A percentile compares a stretch with the other conserved stretches of the same genome.
Conservation (phyloP, 2,888 invertebrate genomes). For the Drosophila vallismaia region DNA sequence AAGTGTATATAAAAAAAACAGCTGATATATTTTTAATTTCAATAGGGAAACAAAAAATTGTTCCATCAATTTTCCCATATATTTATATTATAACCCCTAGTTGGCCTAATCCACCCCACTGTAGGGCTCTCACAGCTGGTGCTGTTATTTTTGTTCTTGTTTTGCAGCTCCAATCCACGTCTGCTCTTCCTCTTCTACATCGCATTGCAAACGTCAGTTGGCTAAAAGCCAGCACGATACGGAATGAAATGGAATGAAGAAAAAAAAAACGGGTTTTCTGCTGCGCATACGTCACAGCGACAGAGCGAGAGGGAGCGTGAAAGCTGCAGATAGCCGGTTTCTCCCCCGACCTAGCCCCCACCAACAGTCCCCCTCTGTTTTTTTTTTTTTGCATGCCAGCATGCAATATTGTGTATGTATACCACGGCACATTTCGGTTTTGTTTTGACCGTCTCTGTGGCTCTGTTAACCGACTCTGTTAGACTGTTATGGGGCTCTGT, state of each 20-base stretch:
- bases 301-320: constrained; percentile 16
- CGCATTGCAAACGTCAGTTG: constrained; percentile 62
- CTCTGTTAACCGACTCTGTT: constrained; percentile 15
- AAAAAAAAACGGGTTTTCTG: constrained; percentile 72
- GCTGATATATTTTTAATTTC: background rate
- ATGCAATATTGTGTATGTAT: constrained; percentile 62
- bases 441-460: constrained; percentile 65
- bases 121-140: constrained; percentile 49
- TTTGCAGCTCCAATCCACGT: constrained; percentile 16
- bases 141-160: constrained; percentile 11
- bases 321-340: constrained; percentile 34
- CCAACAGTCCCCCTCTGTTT: constrained; percentile 38
- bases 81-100: background rate
- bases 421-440: constrained; percentile 50
- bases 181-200: constrained; percentile 20
- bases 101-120: constrained; percentile 59
- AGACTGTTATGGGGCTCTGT: constrained; percentile 32
- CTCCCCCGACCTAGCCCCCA: constrained; percentile 19
- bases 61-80: no score
- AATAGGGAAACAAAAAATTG: no score
- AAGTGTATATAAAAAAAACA: background rate
- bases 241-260: constrained; percentile 62
- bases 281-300: constrained; percentile 71
- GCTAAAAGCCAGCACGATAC: constrained; percentile 57
- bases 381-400: constrained; percentile 61